Percentiles rank a stretch among this genome's conserved stretches.
Conservation (phyloP, 2,888 invertebrate genomes). For the Drosophila merina region DNA sequence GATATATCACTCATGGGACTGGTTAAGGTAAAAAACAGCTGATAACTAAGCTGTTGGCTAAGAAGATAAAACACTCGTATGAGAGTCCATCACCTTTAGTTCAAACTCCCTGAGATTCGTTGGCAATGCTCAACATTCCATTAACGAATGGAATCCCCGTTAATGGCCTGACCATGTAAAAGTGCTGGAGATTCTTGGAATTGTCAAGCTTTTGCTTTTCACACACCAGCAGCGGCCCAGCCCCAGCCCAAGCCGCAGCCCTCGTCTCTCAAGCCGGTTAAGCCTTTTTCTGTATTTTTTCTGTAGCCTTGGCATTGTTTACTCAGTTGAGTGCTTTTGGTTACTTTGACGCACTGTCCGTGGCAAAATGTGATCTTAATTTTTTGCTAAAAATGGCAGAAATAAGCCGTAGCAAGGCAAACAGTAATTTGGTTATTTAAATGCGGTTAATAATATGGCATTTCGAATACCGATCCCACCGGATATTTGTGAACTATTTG, state of each 20-base stretch:
- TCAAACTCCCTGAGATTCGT: neutral
- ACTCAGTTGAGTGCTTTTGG: slow-evolving; percentile 70
- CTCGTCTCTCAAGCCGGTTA: slow-evolving; percentile 52
- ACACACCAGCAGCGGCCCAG: slow-evolving; percentile 47
- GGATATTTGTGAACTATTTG: slow-evolving; percentile 76
- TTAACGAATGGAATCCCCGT: slow-evolving; percentile 50
- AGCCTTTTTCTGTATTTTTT: slow-evolving; percentile 50
- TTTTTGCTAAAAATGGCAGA: slow-evolving; percentile 39
- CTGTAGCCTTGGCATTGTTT: slow-evolving; percentile 50
- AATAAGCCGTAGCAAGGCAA: slow-evolving; percentile 30
- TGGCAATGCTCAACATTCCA: slow-evolving; percentile 47
- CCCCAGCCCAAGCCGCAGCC: slow-evolving; percentile 6
- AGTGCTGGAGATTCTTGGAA: slow-evolving; percentile 63
- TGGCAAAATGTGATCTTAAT: slow-evolving; percentile 57
- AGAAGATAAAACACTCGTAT: neutral
- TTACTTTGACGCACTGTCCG: slow-evolving; percentile 63
- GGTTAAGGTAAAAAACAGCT: neutral
- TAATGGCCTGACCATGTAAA: slow-evolving; percentile 60
- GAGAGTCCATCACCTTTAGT: neutral
- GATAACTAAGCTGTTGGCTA: slow-evolving; percentile 6
- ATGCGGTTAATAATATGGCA: slow-evolving; percentile 65
- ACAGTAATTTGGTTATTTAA: slow-evolving; percentile 67
- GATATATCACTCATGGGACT: neutral
- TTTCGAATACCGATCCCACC: slow-evolving; percentile 52
- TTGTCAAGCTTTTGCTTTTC: slow-evolving; percentile 56